phyloP scores from a whole-genome alignment of 2,888 invertebrate genomes.

The Eupithecia subfuscata region DNA sequence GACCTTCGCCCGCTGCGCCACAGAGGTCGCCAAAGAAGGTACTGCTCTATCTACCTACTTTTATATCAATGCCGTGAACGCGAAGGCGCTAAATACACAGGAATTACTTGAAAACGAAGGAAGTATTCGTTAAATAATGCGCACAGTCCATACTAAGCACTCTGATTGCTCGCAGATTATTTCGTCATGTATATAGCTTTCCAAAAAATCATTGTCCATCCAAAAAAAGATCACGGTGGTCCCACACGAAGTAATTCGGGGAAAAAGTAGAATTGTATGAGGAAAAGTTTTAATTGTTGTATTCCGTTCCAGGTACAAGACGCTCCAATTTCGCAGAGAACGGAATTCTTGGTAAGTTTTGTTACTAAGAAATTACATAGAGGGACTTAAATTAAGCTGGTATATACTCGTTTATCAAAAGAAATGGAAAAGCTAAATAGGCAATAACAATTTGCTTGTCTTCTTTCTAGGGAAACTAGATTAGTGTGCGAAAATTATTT shows the following conservation, averaged over 20 bases:
- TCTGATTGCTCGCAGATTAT: no score
- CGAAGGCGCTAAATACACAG: no score
- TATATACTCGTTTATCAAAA: no score
- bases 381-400: neutral
- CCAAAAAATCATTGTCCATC: neutral
- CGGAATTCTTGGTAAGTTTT: slow-evolving; percentile 12
- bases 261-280: neutral
- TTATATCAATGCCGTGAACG: no score
- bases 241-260: neutral
- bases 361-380: neutral
- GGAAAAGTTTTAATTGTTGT: slow-evolving; percentile 12
- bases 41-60: no score
- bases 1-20: no score
- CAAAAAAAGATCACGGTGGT: neutral
- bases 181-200: neutral
- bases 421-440: neutral
- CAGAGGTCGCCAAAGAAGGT: no score
- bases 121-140: no score
- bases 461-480: no score
- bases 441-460: no score
- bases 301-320: slow-evolving; percentile 4
- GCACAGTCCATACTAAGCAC: no score
- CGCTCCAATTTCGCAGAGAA: neutral
- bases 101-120: no score
- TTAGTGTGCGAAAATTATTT: neutral